Conservation (phyloP, 2,113 vertebrate genomes). For the Muntiacus muntjak region DNA sequence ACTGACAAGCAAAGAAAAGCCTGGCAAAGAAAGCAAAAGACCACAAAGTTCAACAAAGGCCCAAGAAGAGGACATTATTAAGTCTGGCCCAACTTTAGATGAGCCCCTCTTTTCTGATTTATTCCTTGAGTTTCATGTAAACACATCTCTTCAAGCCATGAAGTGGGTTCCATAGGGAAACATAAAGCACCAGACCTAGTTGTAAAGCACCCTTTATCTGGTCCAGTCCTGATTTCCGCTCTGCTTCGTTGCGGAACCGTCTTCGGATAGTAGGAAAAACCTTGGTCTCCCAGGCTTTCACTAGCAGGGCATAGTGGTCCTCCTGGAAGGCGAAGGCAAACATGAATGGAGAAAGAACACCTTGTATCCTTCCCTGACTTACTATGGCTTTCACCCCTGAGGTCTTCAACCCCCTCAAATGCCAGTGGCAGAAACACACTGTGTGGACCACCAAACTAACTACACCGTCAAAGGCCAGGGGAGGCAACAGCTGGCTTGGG, state of each 20-base stretch:
- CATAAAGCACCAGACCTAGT: constrained; percentile 83
- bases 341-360: background rate
- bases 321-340: constrained; percentile 82
- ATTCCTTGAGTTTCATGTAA: background rate
- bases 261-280: constrained; percentile 98
- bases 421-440: background rate
- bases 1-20: background rate
- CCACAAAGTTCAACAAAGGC: background rate
- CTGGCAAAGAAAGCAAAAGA: background rate
- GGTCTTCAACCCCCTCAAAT: background rate
- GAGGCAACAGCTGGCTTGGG: background rate
- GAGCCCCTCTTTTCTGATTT: background rate
- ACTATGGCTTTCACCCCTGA: background rate
- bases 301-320: constrained; percentile 96
- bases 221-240: constrained; percentile 96
- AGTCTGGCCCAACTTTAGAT: background rate
- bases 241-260: constrained; percentile 97
- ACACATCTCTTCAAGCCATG: background rate
- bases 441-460: too few relatives aligned
- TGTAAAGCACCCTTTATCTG: constrained; percentile 98
- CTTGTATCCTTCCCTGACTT: background rate
- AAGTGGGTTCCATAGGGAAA: background rate
- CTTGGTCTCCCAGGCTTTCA: constrained; percentile 99
- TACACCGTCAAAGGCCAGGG: rapidly evolving
- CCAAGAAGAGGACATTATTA: background rate